Base-by-base conservation (phyloP, 2,113 vertebrate genomes). In the Scatophagus argus region DNA sequence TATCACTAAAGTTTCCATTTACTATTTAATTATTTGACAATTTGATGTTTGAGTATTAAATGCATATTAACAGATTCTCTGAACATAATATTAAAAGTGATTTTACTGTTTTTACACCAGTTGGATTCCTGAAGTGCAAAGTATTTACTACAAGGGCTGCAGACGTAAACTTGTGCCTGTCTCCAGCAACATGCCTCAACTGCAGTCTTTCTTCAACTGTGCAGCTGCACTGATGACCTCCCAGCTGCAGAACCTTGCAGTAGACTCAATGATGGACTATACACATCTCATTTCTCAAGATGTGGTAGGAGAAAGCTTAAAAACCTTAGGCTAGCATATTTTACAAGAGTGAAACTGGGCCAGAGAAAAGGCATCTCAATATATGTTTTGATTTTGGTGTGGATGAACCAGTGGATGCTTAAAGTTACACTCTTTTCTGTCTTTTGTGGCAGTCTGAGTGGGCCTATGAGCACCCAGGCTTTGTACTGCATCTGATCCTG, bases 51-150 rank as follows among this genome's bases (percentile, higher is more conserved):
- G 31, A 27, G 44, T n/a, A 25, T 36, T n/a, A 34, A 17, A 27
- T 62, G 11, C 10, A 51, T 13, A n/a, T n/a, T 7, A 41, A 8
- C 51, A 58, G 6, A 51, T 21, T 32, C 6, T 25, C 32, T 69
- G 36, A 44, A 11, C 25, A 13, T 32, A 70, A 66, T 63, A 10
- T 46, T 55, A 29, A 21, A n/a, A 13, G 1, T 36, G 3, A 46
- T 51, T 63, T 43, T 66, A 8, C 38, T 77, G 21, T 74, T 64
- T 52, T 89, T 46, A 29, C 63, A 60, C 64, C 73, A 98, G 97
- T 68, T 98, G 97, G 97, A 74, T 96, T 87, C 90, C 93, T 54
- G 94, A 96, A 88, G 94, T 97, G 47, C 94, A 96, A 68, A 92
- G 95, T 68, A 96, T 97, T 82, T 96, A 93, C 91, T 93, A 93